Percentiles rank a stretch among this genome's conserved stretches.
Conservation (phyloP, 2,113 vertebrate genomes). For the Acrocephalus kingi region DNA sequence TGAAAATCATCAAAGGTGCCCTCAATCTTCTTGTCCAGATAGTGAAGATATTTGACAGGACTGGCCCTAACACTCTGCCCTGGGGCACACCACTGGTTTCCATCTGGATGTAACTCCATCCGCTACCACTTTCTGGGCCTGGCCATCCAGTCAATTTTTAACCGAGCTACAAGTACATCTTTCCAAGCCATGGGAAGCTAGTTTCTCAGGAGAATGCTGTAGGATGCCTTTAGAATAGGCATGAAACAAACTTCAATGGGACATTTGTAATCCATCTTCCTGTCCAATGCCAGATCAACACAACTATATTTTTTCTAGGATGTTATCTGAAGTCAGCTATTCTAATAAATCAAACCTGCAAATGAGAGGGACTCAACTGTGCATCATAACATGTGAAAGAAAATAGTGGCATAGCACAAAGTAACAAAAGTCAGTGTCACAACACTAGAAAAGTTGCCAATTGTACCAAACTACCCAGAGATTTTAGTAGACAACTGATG, state of each 20-base stretch:
- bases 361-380: neutral
- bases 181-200: neutral
- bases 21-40: neutral
- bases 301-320: neutral
- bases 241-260: neutral
- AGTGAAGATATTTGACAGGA: neutral
- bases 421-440: neutral
- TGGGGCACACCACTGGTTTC: neutral
- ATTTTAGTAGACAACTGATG: neutral
- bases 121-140: neutral
- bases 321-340: neutral
- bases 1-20: neutral
- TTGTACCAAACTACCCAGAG: neutral
- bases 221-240: neutral
- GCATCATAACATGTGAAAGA: neutral
- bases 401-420: neutral
- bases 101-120: neutral
- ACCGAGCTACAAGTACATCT: neutral
- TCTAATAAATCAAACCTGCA: neutral
- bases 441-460: neutral
- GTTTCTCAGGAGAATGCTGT: neutral
- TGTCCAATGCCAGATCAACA: neutral
- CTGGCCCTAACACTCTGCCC: neutral
- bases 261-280: neutral
- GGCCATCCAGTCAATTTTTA: neutral